Evolutionary conservation across 2,113 vertebrate species (phyloP), one percentile per base, ranked within the genome.

Genomic region (Rhinolophus ferrumequinum): DNA sequence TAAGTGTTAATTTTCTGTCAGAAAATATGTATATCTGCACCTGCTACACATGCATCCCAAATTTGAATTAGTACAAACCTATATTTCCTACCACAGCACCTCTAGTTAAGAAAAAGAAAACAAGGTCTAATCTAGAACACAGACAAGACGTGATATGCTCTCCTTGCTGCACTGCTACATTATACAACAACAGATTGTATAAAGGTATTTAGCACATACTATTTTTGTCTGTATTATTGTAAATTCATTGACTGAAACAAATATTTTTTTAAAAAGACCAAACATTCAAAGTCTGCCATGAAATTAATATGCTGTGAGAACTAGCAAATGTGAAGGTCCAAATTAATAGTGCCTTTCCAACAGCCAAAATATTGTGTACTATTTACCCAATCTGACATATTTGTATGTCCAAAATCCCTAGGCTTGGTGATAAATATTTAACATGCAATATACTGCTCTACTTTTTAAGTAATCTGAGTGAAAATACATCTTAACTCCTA

Each of bases 171-270:
- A 24, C 19, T 76, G n/a, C 24, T 0, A 24, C 0, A 30, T 41
- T 83, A 79, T 0, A 30, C 8, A 52, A 79, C 47, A 41, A 66
- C 12, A 60, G 11, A 73, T 72, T 88, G 66, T 69, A 47, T 62
- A 81, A 79, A 19, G 4, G n/a, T 26, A 79, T 52, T 24, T 76
- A 26, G 52, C 3, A 33, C 6, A 92, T 21, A 14, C 69, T 52
- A 62, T 18, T 96, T 50, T 44, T 47, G 72, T 9, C 44, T 44
- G 73, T 80, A 24, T 91, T 90, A 58, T 26, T 89, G 50, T 15
- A 90, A 82, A 89, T 73, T n/a, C 82, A 15, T 73, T 92, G 75
- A 41, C 6, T 72, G 69, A 97, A 92, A 95, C 24, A 95, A 4
- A 41, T 88, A 50, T 22, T 93, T 90, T 28, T 77, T 54, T 54